Base-by-base conservation (phyloP, 2,797 vertebrate genomes). In the Gila robusta region DNA sequence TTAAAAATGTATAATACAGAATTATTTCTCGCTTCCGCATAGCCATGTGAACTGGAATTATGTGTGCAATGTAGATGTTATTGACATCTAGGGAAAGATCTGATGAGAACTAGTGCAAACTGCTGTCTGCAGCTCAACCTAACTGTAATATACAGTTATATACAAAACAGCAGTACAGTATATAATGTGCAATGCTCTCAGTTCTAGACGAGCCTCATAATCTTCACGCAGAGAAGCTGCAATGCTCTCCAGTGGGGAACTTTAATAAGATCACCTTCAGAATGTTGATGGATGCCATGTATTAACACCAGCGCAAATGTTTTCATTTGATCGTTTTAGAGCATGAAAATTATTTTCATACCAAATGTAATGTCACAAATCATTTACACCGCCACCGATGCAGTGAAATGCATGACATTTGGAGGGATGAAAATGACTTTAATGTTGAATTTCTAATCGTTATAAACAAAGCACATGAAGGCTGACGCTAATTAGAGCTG, bases 401-500 rank as follows among this genome's bases (percentile, higher is more conserved):
- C 69, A 32, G 78, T 47, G 66, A 79, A 84, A 59, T 19, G 47
- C 54, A 59, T 84, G 85, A 84, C 86, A 87, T 88, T 88, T 86
- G 81, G 52, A 76, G 81, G 72, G 74, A 83, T 71, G 74, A 52
- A 69, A 85, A 86, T 82, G 47, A 71, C 82, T 86, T 56, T 78
- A 86, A 81, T 39, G 35, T 81, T 72, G 37, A 78, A 87, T 81
- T 87, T 81, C 28, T 81, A 76, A 54, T 86, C 82, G 69, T 86
- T 49, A 92, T 92, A 92, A 93, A 91, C 84, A 79, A 77, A 90
- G 88, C 54, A 91, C 87, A 92, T 89, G 87, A 91, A 90, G 84
- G 83, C 84, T 47, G 44, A 14, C 79, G 89, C 89, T 95, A 92
- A 94, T 95, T 92, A 92, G 82, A 89, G 91, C 90, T 90, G 91